These are phyloP conservation scores for Phyllotreta cruciferae DNA, from an alignment of 2,888 invertebrate species.

Conservation along the genomic window DNA sequence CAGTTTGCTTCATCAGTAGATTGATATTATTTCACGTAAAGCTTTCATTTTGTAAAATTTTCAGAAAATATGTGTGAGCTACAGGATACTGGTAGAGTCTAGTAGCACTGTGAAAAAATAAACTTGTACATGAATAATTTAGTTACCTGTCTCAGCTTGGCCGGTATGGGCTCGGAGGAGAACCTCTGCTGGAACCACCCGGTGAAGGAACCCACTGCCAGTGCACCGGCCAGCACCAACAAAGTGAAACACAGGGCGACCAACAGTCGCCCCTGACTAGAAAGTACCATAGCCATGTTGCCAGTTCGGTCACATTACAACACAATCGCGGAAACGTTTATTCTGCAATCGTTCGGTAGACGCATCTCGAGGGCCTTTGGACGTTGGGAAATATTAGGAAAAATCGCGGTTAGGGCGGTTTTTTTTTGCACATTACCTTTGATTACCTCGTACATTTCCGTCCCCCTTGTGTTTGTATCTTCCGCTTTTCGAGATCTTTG, in stretches of 20 bases:
- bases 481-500: too few relatives aligned
- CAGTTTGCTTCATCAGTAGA: too few relatives aligned
- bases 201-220: constrained; percentile 67
- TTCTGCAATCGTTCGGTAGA: background rate
- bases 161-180: constrained; percentile 64
- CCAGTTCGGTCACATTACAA: constrained; percentile 24
- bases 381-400: background rate
- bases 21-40: too few relatives aligned
- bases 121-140: background rate
- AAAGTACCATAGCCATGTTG: constrained; percentile 71
- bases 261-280: constrained; percentile 68
- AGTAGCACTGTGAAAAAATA: background rate
- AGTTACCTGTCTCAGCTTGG: constrained; percentile 66
- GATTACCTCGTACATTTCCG: too few relatives aligned
- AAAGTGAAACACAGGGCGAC: constrained; percentile 66
- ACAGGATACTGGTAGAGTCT: too few relatives aligned
- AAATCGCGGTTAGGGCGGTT: too few relatives aligned
- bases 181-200: constrained; percentile 69
- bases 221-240: constrained; percentile 65
- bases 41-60: too few relatives aligned
- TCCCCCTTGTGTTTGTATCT: too few relatives aligned
- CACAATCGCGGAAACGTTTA: constrained; percentile 8
- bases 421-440: too few relatives aligned
- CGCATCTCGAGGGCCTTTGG: constrained; percentile 23
- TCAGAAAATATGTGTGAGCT: too few relatives aligned